These are phyloP conservation scores for Haemorhous mexicanus DNA, from an alignment of 2,113 vertebrate genomes.

Conservation along the genomic window DNA sequence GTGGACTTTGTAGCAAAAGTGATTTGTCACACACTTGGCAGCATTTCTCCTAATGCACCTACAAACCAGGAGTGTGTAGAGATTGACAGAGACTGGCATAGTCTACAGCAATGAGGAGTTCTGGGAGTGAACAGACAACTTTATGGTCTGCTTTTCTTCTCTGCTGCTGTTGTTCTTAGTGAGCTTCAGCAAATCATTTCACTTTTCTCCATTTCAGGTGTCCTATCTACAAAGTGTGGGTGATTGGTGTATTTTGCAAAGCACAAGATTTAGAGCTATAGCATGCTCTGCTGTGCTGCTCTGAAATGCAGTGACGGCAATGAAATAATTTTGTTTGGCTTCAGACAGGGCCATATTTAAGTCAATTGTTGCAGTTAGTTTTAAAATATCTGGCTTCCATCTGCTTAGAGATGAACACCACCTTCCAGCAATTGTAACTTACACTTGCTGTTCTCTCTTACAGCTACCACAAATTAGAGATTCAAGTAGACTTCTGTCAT, in stretches of 20 bases:
- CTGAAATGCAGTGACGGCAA: not conserved
- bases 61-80: not conserved
- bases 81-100: not conserved
- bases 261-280: not conserved
- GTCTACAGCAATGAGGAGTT: not conserved
- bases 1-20: not conserved
- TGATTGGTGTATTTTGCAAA: not conserved
- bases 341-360: constrained; percentile 38
- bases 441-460: not conserved
- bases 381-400: constrained; percentile 34
- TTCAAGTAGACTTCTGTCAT: constrained; percentile 5
- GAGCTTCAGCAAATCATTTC: not conserved
- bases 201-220: not conserved
- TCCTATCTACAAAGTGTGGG: not conserved
- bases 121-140: not conserved
- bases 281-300: not conserved
- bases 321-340: constrained; percentile 18
- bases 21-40: not conserved
- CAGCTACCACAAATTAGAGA: not conserved
- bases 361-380: constrained; percentile 31
- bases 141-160: not conserved
- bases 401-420: not conserved
- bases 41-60: not conserved
- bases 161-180: not conserved
- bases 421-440: not conserved